Evolutionary conservation across 2,888 invertebrate species (phyloP), one percentile per base, ranked within the genome.

Genomic region (Heliconius erato): DNA sequence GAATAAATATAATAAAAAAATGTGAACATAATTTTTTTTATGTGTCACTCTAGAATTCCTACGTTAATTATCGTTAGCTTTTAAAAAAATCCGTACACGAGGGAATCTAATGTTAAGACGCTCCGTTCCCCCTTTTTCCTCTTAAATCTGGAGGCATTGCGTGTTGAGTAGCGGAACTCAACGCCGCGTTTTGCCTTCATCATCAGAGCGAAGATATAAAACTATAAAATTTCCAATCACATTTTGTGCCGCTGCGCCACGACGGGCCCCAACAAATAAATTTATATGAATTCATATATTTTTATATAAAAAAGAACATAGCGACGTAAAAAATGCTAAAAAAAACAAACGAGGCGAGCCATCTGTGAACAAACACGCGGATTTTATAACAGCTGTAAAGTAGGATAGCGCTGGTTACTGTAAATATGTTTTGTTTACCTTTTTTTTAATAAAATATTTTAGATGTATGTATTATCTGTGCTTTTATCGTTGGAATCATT

Each of bases 311-410:
- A 40, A 40, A 40, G 12, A 19, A 71, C 12, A 71, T 23, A n/a
- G 23, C 3, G 23, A 71, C n/a, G 35, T 40, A 35, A 14, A 35
- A 71, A 71, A 40, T n/a, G n/a, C 40, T 40, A 35, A 71, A 35
- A 49, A 63, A 71, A 11, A 71, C 40, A 71, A 40, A 35, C 69
- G 69, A 35, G 68, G 32, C 40, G n/a, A 40, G 71, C 40, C 71
- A 40, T 40, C 40, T 71, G 71, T 40, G 35, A n/a, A 71, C n/a
- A 71, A 71, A 71, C n/a, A 71, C 40, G 40, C 35, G 71, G 71
- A n/a, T 40, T 40, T 23, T 40, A 71, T 40, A 71, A 71, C 71
- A 40, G 71, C 14, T 71, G 71, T 71, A 40, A 71, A 71, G 71
- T 71, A 71, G 11, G n/a, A 71, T 71, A 71, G 40, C 35, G 12